Conservation (phyloP, 2,113 vertebrate species). For the Rhinoptilus africanus region DNA sequence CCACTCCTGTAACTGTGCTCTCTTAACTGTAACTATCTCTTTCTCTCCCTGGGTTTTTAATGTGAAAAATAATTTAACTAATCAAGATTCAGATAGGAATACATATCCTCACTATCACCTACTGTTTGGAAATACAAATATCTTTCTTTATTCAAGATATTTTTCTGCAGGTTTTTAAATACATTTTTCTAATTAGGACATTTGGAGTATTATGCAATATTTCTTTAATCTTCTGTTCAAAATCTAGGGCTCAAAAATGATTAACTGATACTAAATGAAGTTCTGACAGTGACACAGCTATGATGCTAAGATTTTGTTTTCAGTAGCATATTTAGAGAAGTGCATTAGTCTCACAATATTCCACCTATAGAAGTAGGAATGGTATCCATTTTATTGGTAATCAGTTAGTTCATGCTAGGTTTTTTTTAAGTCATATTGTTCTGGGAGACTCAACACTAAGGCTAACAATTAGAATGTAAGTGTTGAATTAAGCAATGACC, state of each 20-base stretch:
- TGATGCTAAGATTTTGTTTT: neutral
- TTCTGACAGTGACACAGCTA: neutral
- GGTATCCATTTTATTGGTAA: neutral
- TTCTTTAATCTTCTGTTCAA: neutral
- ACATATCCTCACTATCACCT: neutral
- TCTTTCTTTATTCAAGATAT: neutral
- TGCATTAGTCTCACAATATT: neutral
- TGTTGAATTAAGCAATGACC: neutral
- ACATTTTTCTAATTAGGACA: neutral
- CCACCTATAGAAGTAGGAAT: neutral
- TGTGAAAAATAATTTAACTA: neutral
- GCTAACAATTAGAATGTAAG: neutral
- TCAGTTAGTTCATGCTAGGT: neutral
- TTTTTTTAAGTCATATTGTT: neutral
- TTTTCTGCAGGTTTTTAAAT: neutral
- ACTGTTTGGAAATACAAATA: neutral
- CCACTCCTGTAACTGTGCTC: neutral
- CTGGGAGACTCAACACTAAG: fast-evolving
- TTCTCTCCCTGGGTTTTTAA: neutral
- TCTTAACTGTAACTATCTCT: neutral
- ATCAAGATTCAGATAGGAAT: neutral
- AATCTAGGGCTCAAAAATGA: neutral
- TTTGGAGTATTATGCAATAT: neutral
- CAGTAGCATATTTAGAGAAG: neutral
- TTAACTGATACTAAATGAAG: neutral